These are phyloP conservation scores for Acestrorhynchus altus DNA, from an alignment of 2,797 vertebrate genomes.

Conservation along the genomic window DNA sequence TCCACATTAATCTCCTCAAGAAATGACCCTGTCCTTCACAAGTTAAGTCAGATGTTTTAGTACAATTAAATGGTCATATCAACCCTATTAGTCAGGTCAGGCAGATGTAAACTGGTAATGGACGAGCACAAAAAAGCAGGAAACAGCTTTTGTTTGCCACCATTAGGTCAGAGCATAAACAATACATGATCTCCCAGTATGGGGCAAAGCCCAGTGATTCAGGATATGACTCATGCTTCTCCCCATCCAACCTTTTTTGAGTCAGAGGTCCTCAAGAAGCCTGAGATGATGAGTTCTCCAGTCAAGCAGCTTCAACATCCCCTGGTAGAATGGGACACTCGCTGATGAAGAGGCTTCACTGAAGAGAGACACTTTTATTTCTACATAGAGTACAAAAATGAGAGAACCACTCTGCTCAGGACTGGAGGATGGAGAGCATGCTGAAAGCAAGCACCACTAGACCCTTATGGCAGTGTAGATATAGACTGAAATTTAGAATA, in stretches of 20 bases:
- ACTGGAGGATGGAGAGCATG: not conserved
- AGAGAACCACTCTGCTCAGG: not conserved
- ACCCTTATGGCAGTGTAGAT: not conserved
- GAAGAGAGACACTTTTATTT: not conserved
- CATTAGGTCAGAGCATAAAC: slow-evolving; percentile 33
- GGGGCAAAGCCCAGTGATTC: not conserved
- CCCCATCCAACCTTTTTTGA: not conserved
- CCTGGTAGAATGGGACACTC: not conserved
- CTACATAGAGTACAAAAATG: not conserved
- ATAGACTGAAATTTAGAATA: no score
- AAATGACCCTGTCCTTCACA: no score
- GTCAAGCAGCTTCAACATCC: slow-evolving; percentile 6
- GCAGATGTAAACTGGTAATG: not conserved
- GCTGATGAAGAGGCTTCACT: not conserved
- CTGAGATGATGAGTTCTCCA: slow-evolving; percentile 1
- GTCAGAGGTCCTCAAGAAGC: slow-evolving; percentile 10
- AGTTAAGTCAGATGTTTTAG: no score
- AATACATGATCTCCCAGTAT: slow-evolving; percentile 9
- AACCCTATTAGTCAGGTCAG: no score
- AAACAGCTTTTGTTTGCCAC: not conserved
- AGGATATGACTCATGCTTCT: slow-evolving; percentile 39
- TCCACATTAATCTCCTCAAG: no score
- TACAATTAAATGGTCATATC: no score
- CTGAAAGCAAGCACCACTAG: not conserved
- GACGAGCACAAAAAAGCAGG: not conserved